Evolutionary conservation across 1,140 invertebrate genomes (phyloP).

Genomic region (Psilanteris sp.): DNA sequence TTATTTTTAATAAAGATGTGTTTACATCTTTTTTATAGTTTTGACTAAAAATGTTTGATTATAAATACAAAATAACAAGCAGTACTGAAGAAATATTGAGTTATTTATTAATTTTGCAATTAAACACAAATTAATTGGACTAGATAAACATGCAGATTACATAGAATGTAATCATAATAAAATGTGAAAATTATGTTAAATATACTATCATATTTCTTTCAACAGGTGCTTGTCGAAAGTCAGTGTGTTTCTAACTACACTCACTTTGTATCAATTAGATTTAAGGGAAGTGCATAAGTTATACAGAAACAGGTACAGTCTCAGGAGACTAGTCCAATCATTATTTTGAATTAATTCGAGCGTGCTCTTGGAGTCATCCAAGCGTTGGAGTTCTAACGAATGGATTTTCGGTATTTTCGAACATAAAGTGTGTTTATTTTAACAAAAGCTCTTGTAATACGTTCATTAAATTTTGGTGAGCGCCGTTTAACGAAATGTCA

Average conservation of each 20-base stretch:
- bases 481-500: background rate
- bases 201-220: constrained; percentile 45
- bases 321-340: constrained; percentile 49
- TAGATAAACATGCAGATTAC: too few relatives aligned
- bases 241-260: constrained; percentile 50
- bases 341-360: constrained; percentile 70
- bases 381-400: constrained; percentile 34
- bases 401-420: constrained; percentile 18
- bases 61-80: too few relatives aligned
- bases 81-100: too few relatives aligned
- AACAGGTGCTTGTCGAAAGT: constrained; percentile 48
- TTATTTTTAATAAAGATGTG: too few relatives aligned
- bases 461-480: constrained; percentile 23
- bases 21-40: too few relatives aligned
- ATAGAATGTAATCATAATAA: too few relatives aligned
- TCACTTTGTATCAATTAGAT: constrained; percentile 62
- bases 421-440: constrained; percentile 12
- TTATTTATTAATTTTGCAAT: too few relatives aligned
- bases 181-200: too few relatives aligned
- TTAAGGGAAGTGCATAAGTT: constrained; percentile 39
- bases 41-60: too few relatives aligned
- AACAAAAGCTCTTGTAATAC: constrained; percentile 10
- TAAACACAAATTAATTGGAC: too few relatives aligned
- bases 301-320: constrained; percentile 60
- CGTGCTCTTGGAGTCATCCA: constrained; percentile 63